Base-by-base conservation (phyloP, 2,113 vertebrate species). In the Peucedramus taeniatus region DNA sequence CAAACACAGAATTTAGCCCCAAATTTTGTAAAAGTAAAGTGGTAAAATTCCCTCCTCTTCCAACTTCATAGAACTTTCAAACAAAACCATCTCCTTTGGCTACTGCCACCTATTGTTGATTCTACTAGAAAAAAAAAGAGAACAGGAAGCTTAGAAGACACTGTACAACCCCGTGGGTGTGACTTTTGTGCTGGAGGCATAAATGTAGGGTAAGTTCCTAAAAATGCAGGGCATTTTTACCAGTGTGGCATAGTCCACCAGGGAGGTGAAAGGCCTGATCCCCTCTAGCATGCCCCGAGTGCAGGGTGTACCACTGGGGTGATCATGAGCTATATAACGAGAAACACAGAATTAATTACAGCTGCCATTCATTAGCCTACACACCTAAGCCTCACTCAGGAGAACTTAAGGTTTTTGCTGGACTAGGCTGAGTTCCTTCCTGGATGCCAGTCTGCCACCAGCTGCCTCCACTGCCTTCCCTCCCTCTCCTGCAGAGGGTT, bases 11-110 rank as follows among this genome's bases (percentile, higher is more conserved):
- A 82, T 70, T 80, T 26, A 56, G 40, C 59, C 33, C n/a, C 0
- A 0, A 57, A 53, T 77, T 75, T 74, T 81, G 68, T 72, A 79
- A 93, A 95, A 92, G 92, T 88, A 33, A 79, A 89, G 80, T 66
- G 40, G 87, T 51, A 90, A 85, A 89, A 75, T 45, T 45, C 49
- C 14, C 69, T 81, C 22, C 11, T 78, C 60, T 90, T 70, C 49
- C 44, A 90, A 0, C 51, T 89, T 63, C 49, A 49, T 45, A 63
- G 51, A 51, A 49, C 40, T 89, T 93, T 44, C 31, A 81, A 87
- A 86, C 40, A 54, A 92, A 95, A 86, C 12, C 49, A 37, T 44
- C 4, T 40, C 23, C 49, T 75, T 71, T 31, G 35, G 45, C 64
- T 74, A 24, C 60, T 75, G 80, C 30, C 51, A 45, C 39, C 76